Percentiles rank a stretch among this genome's conserved stretches.
These are phyloP conservation scores for Discoglossus pictus DNA, from an alignment of 2,797 vertebrate species.

Conservation along the genomic window DNA sequence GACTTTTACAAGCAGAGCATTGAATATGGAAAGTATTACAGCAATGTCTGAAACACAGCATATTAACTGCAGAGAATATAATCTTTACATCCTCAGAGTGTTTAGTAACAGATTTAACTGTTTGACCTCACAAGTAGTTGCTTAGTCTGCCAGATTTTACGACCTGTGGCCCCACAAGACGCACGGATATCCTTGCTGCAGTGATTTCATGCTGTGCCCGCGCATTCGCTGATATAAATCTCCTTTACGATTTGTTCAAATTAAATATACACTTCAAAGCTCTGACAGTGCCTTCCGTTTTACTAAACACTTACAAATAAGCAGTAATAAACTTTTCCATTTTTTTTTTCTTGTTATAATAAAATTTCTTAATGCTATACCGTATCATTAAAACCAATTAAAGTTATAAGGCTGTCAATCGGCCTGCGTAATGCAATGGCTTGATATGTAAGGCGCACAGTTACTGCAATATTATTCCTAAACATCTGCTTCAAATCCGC, in stretches of 20 bases:
- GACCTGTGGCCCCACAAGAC: background rate
- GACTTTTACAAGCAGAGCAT: no score
- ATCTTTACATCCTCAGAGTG: background rate
- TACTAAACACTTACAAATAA: conserved; percentile 28
- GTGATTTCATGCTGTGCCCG: background rate
- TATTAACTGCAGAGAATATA: background rate
- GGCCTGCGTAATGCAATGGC: conserved; percentile 16
- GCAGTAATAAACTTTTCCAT: background rate
- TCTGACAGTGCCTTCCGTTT: conserved; percentile 23
- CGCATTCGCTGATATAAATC: conserved; percentile 15
- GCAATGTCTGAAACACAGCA: background rate
- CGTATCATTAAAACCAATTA: conserved; percentile 68
- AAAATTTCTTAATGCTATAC: conserved; percentile 41
- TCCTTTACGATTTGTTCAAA: conserved; percentile 22
- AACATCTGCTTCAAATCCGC: conserved; percentile 28
- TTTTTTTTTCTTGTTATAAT: conserved; percentile 3
- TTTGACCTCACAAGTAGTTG: conserved; percentile 25
- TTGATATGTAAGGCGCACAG: background rate
- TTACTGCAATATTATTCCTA: conserved; percentile 4
- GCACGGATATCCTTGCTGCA: background rate
- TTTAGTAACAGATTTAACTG: background rate
- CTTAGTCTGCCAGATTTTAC: conserved; percentile 18
- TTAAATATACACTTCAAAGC: background rate
- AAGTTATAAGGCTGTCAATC: conserved; percentile 67
- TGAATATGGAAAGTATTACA: background rate